Percentiles rank a stretch among this genome's conserved stretches.
These are phyloP conservation scores for Zaprionus vittiger DNA, from an alignment of 1,140 invertebrate species.

Conservation along the genomic window DNA sequence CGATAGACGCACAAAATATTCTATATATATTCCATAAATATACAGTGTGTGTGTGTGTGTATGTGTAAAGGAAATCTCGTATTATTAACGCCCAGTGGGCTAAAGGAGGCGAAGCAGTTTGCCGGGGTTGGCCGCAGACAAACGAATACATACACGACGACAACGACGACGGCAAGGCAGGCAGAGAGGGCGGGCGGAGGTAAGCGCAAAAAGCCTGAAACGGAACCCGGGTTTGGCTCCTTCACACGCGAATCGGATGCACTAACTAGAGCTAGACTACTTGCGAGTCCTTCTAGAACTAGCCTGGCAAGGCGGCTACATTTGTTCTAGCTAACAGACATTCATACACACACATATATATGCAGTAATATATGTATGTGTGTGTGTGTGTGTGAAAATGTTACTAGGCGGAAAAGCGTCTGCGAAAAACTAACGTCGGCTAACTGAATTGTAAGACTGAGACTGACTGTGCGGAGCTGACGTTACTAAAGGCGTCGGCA, in stretches of 20 bases:
- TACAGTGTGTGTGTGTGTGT: constrained; percentile 2
- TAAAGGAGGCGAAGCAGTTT: constrained; percentile 28
- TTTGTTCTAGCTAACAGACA: constrained; percentile 7
- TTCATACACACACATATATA: constrained; percentile 16
- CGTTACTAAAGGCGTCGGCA: constrained; percentile 74
- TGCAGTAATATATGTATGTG: constrained; percentile 15
- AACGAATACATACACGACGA: constrained; percentile 54
- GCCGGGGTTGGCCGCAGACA: constrained; percentile 55
- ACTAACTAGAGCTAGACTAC: constrained; percentile 22
- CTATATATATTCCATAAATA: constrained; percentile 7
- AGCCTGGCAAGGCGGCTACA: constrained; percentile 34
- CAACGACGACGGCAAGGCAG: constrained; percentile 37
- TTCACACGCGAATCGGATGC: constrained; percentile 9
- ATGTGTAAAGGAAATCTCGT: constrained; percentile 15
- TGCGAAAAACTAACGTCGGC: constrained; percentile 81
- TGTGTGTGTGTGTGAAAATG: constrained; percentile 55
- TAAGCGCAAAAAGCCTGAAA: constrained; percentile 21
- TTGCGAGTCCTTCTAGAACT: constrained; percentile 22
- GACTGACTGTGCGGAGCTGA: constrained; percentile 27
- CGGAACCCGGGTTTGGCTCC: constrained; percentile 11
- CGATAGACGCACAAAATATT: constrained; percentile 16
- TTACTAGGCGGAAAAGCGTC: constrained; percentile 79
- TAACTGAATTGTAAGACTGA: constrained; percentile 78
- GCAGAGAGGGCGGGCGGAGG: constrained; percentile 26
- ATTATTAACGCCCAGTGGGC: constrained; percentile 41